Evolutionary conservation across 2,888 invertebrate genomes (phyloP), one percentile per base, ranked within the genome.

Genomic region (Mesorhabditis belari): DNA sequence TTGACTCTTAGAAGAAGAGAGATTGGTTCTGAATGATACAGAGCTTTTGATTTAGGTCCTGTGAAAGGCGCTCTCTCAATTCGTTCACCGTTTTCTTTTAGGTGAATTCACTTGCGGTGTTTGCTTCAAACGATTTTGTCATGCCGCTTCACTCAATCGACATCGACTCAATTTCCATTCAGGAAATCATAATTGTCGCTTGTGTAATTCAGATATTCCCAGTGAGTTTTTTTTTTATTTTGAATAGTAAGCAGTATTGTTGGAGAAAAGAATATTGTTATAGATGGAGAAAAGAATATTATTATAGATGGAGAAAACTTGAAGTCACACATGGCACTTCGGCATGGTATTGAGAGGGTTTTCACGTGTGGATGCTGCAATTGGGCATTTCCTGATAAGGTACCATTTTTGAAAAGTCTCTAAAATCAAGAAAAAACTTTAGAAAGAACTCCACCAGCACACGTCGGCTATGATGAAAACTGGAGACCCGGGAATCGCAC

Each of bases 321-420:
- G n/a, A 66, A 70, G 12, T 62, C 69, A 6, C 73, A 73, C 61
- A 73, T 73, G 73, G 53, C 53, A 19, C 6, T 27, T 2, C 27
- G 58, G 19, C 73, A 73, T 54, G 49, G 57, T 0, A 69, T 67
- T 49, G 57, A 54, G 3, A 28, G 71, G 4, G 70, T 73, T 21
- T 73, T 73, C 65, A 73, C 73, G 0, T 73, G 73, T 54, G 71
- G 73, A 3, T 73, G 73, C 66, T 73, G 73, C 57, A 73, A 73
- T 49, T 73, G 73, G 73, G 71, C 73, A n/a, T 73, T 73, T 57
- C 71, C 73, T 21, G 71, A 71, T 49, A 73, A 73, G 59, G 71
- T 70, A 53, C 9, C 9, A 1, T 51, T 19, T 19, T 51, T 17
- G 12, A 17, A 35, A 2, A 9, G 12, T 35, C 12, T 35, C 44